Percentiles rank a stretch among this genome's conserved stretches.
Evolutionary conservation across 2,888 invertebrate genomes (phyloP).

Genomic region (Conomelus anceps): DNA sequence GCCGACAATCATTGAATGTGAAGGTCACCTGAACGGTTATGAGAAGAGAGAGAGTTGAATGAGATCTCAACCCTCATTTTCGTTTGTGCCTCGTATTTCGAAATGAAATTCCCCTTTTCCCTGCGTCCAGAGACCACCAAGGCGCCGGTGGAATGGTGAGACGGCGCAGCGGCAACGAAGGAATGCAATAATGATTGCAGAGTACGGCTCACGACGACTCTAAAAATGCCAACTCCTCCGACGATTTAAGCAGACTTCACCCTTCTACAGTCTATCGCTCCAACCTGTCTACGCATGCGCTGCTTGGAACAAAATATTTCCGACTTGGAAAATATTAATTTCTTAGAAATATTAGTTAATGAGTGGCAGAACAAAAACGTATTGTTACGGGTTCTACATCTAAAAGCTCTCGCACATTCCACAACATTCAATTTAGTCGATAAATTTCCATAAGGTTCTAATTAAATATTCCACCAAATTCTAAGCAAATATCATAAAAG

Average conservation of each 20-base stretch:
- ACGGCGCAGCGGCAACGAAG: background rate
- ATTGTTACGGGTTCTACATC: too few species aligned
- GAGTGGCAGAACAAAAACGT: background rate
- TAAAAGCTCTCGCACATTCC: too few species aligned
- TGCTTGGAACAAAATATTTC: too few species aligned
- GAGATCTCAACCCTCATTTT: background rate
- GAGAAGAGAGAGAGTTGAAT: background rate
- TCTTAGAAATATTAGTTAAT: background rate
- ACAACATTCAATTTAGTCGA: too few species aligned
- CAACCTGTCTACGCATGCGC: background rate
- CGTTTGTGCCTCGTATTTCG: background rate
- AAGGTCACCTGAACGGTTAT: background rate
- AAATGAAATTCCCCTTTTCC: background rate
- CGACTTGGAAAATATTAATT: background rate
- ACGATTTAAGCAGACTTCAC: background rate
- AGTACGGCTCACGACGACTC: background rate
- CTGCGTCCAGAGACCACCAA: background rate
- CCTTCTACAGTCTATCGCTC: background rate
- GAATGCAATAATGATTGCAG: slow-evolving; percentile 10
- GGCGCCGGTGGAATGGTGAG: background rate
- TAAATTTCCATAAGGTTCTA: too few species aligned
- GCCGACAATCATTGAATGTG: background rate
- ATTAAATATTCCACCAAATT: too few species aligned
- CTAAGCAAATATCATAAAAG: too few species aligned
- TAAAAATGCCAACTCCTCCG: background rate